Base-by-base conservation (phyloP, 2,797 vertebrate genomes). In the Carapus acus region DNA sequence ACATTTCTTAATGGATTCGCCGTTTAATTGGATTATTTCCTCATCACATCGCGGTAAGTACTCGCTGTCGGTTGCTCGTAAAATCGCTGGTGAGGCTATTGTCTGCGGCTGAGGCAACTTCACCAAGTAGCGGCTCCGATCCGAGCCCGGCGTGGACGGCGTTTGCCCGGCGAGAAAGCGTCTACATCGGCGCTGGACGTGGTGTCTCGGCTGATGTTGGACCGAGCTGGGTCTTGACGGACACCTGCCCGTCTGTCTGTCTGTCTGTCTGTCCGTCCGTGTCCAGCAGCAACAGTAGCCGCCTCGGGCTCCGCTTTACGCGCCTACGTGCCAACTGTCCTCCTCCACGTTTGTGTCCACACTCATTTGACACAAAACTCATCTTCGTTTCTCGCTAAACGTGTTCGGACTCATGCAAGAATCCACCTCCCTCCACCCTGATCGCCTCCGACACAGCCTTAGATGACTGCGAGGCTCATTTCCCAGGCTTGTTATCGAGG, bases 71-170 rank as follows among this genome's bases (percentile, higher is more conserved):
- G n/a, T n/a, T n/a, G n/a, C n/a, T n/a, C n/a, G n/a, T n/a, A n/a
- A n/a, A n/a, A n/a, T n/a, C n/a, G n/a, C n/a, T n/a, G n/a, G n/a
- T n/a, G n/a, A n/a, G n/a, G 83, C 87, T 79, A 88, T 89, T 89
- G 87, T 89, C 85, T 88, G 73, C 73, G 77, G 69, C 80, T 54
- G 79, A 67, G 64, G 78, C 72, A 78, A 81, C 77, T 83, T 83
- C 48, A 65, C 62, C 60, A 54, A 71, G 62, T 74, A 58, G 0
- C 17, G 19, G 17, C 43, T 55, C 36, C 24, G 24, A 27, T 27
- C 24, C 9, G 24, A 27, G 8, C 15, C 9, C 24, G 36, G 15
- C 7, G 0, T 7, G 14, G 33, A 56, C 8, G 8, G 38, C 48
- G 53, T 49, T 58, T 53, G n/a, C 40, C 19, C 36, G 39, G 16